Conservation (phyloP, 2,113 vertebrate genomes). For the Elgaria multicarinata region DNA sequence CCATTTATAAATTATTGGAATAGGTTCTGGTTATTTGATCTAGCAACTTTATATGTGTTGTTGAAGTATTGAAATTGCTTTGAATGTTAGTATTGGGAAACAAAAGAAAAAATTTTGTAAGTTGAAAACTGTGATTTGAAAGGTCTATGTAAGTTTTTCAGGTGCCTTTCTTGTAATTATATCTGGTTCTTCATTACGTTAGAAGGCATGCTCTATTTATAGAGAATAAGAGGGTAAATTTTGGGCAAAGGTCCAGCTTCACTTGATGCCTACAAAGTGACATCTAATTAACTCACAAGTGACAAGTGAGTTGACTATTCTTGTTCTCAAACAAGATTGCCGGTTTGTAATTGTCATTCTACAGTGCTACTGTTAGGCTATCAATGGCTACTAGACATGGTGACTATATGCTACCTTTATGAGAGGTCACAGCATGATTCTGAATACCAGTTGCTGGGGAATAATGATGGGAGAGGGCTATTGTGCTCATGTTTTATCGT, state of each 20-base stretch:
- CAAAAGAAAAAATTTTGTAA: too few species aligned
- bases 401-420: too few species aligned
- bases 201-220: slow-evolving; percentile 44
- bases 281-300: slow-evolving; percentile 37
- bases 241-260: slow-evolving; percentile 33
- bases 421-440: too few species aligned
- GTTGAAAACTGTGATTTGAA: neutral
- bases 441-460: too few species aligned
- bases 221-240: slow-evolving; percentile 17
- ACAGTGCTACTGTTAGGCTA: neutral
- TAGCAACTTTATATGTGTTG: too few species aligned
- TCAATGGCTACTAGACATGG: too few species aligned
- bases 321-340: slow-evolving; percentile 55
- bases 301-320: slow-evolving; percentile 51
- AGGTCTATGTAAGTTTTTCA: neutral
- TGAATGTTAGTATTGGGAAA: too few species aligned
- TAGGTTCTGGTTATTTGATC: too few species aligned
- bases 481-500: too few species aligned
- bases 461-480: too few species aligned
- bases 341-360: slow-evolving; percentile 16
- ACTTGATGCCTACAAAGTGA: neutral
- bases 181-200: slow-evolving; percentile 10
- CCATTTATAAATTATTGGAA: too few species aligned
- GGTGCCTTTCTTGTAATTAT: slow-evolving; percentile 21
- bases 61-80: too few species aligned